These are phyloP conservation scores for Pantherophis vulpinus DNA, from an alignment of 2,797 vertebrate species.

Conservation along the genomic window DNA sequence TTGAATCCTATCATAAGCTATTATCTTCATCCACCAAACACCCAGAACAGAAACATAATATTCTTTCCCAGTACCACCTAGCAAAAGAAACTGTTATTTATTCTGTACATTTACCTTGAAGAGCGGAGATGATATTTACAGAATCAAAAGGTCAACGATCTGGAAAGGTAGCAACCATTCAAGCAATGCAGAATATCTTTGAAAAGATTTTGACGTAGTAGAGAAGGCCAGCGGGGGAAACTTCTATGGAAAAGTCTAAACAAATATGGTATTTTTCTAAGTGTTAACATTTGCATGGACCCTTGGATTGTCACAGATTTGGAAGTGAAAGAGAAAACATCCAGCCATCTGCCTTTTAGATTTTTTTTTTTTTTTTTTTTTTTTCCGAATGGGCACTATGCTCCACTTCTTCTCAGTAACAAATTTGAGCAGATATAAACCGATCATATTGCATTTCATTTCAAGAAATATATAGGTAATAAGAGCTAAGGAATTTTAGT, in stretches of 20 bases:
- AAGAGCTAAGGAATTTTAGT: neutral
- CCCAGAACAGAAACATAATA: neutral
- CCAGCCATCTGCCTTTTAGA: neutral
- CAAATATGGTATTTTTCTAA: neutral
- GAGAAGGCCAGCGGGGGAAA: neutral
- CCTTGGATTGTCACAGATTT: neutral
- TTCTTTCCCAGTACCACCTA: neutral
- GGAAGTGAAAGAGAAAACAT: neutral
- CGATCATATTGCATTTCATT: too few species aligned
- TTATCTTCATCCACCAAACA: neutral
- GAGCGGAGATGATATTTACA: neutral
- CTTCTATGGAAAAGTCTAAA: neutral
- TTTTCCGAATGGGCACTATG: neutral
- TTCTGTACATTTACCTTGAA: neutral
- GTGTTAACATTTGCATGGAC: neutral
- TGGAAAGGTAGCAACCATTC: slow-evolving; percentile 5
- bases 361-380: neutral
- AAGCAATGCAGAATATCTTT: neutral
- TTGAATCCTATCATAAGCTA: neutral
- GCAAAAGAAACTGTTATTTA: neutral
- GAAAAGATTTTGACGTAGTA: neutral
- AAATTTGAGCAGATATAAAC: neutral
- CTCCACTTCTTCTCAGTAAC: neutral
- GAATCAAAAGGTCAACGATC: slow-evolving; percentile 11
- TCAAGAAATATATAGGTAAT: neutral